Evolutionary conservation across 2,888 invertebrate species (phyloP), one percentile per base, ranked within the genome.

Genomic region (Mellilla xanthometata): DNA sequence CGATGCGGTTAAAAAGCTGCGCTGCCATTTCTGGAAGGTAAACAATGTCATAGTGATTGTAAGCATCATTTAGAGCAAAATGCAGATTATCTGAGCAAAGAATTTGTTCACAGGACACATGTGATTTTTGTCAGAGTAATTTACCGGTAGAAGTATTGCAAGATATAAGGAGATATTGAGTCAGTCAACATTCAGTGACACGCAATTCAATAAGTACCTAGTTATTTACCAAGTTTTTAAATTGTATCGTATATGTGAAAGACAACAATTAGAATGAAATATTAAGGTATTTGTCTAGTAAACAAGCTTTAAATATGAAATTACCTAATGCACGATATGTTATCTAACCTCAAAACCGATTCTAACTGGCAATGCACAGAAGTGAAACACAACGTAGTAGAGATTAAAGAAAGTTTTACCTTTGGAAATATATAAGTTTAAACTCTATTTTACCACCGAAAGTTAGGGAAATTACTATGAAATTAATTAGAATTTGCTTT

Each of bases 1-100:
- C 96, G 55, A 98, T 91, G 67, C 96, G 92, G 76, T 95, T 97
- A 75, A 97, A 95, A 62, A 97, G 90, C 65, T 96, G 95, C 56
- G 95, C 93, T 54, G 93, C 91, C 89, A 92, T 92, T 65, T 72
- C 85, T 86, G 74, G 26, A 82, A 80, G 15, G 6, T 1, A 19
- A 5, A 19, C 6, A 19, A 19, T 3, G 3, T 19, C 15, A 19
- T 19, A 19, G 7, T 9, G 9, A 2, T 9, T 24, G 3, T n/a
- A n/a, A n/a, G n/a, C n/a, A n/a, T n/a, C n/a, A n/a, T n/a, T n/a
- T n/a, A n/a, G n/a, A n/a, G n/a, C n/a, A n/a, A n/a, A n/a, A n/a
- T n/a, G n/a, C n/a, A n/a, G n/a, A n/a, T n/a, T n/a, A n/a, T n/a
- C n/a, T n/a, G n/a, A n/a, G n/a, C n/a, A n/a, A n/a, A n/a, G n/a